Base-by-base conservation (phyloP, 2,113 vertebrate species). In the Bubo bubo region DNA sequence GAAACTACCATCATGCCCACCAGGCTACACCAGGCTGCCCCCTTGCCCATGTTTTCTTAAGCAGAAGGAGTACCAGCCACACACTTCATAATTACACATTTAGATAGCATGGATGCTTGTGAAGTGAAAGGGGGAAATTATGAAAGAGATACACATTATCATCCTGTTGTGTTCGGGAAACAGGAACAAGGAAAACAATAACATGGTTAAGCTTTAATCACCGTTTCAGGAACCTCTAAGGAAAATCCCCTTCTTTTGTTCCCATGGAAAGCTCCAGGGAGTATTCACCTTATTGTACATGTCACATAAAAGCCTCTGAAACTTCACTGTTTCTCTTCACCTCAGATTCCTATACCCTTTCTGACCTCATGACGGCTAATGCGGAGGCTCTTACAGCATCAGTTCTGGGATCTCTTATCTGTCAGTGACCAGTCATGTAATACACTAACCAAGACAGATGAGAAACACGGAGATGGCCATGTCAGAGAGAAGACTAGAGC, bases 201-300 rank as follows among this genome's bases (percentile, higher is more conserved):
- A 67, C 8, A 28, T 9, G 14, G 45, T 85, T 93, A 88, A 80
- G 24, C 28, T 94, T 74, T 86, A 74, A 74, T 49, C 52, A 79
- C 66, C 20, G 45, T 43, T 81, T 79, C 60, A 87, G 53, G 41
- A 94, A 55, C n/a, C 20, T 43, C 35, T 64, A 63, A 26, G 62
- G 56, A 96, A 96, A 96, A 75, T 35, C 47, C 76, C 86, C 41
- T 94, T 86, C 73, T 72, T 88, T 66, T 84, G 47, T 17, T 87
- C 76, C 74, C 3, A 4, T 30, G 43, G 35, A 79, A 81, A 79
- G 8, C 19, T 92, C 13, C 23, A 88, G 90, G 58, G 5, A 80
- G 10, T 52, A 60, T 60, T 82, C 74, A 63, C 52, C n/a, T 90
- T 70, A 37, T 35, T 59, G 39, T 4, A 58, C 8, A 18, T 28